Conservation (phyloP, 2,888 invertebrate genomes). For the Neelides folsomi region DNA sequence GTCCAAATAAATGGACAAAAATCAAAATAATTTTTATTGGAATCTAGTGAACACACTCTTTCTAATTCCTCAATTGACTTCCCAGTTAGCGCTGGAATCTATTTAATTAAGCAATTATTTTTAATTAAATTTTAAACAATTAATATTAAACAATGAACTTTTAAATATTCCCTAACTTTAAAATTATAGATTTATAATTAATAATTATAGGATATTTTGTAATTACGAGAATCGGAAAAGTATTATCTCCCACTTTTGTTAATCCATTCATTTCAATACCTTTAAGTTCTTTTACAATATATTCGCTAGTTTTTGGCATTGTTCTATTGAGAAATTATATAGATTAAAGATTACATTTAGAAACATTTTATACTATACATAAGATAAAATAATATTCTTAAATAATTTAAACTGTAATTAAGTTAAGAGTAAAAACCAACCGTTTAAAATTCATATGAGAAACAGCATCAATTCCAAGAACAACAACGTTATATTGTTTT, state of each 20-base stretch:
- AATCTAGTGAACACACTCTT: constrained; percentile 49
- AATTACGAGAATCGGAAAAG: constrained; percentile 67
- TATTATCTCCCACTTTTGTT: constrained; percentile 88
- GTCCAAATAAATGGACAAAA: constrained; percentile 75
- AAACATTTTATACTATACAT: no score
- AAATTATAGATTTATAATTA: background rate
- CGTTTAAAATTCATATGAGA: constrained; percentile 73
- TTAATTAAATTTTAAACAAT: background rate
- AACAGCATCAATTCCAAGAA: constrained; percentile 72
- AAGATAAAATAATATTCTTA: no score
- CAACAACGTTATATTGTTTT: constrained; percentile 49
- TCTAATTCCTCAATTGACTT: constrained; percentile 51
- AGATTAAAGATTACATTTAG: no score
- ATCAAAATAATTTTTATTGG: constrained; percentile 51
- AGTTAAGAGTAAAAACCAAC: constrained; percentile 43
- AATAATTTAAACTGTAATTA: no score
- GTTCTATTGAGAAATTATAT: no score
- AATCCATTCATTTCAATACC: constrained; percentile 72
- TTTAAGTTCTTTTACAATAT: constrained; percentile 46
- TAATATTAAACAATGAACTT: background rate
- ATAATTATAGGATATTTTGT: no score
- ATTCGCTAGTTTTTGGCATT: constrained; percentile 57
- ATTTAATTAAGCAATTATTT: background rate
- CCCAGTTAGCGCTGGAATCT: constrained; percentile 62
- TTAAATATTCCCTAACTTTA: background rate